Base-by-base conservation (phyloP, 53 echinoderm and acorn worm genomes). In the Mesocentrotus franciscanus region DNA sequence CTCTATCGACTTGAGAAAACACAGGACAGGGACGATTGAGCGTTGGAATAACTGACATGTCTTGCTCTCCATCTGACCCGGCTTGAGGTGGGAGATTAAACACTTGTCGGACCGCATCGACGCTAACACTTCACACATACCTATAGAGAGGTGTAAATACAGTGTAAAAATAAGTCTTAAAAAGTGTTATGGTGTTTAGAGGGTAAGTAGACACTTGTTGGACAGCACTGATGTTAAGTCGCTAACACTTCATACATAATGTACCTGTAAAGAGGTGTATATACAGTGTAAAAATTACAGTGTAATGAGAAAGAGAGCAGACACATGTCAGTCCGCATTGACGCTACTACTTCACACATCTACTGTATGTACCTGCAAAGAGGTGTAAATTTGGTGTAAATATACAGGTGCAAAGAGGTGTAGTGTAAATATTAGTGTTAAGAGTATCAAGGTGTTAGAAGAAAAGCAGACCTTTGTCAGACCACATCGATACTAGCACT, bases 81-180 rank as follows among this genome's bases (percentile, higher is more conserved):
- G 96, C 15, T 92, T 36, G 9, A 94, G 94, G 75, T 95, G 96
- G 9, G 94, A 93, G 71, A 96, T 96, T 34, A 98, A 95, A 95
- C 98, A 98, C 96, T 98, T 98, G 96, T 98, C 98, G 12, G 96
- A 90, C 6, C 95, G 92, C 78, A 96, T 89, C 56, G 96, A 97
- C 9, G 96, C 97, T 4, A 96, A 94, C 18, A 96, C 96, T 49
- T 92, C 78, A 93, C 97, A 96, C 85, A 97, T 93, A 90, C 95
- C 97, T 97, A 89, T 8, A 76, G 89, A 90, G 32, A 61, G 57
- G 89, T 89, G 57, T 26, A 26, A 10, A 57, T 4, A 89, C 56
- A 33, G 89, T 59, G 17, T 78, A 14, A 34, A n/a, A 71, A 71
- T 9, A 71, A 49, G 6, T 49, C 49, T 49, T 71, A 71, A 71